phyloP scores from a whole-genome alignment of 1,140 invertebrate genomes.

The Brevipalpus yothersi region DNA sequence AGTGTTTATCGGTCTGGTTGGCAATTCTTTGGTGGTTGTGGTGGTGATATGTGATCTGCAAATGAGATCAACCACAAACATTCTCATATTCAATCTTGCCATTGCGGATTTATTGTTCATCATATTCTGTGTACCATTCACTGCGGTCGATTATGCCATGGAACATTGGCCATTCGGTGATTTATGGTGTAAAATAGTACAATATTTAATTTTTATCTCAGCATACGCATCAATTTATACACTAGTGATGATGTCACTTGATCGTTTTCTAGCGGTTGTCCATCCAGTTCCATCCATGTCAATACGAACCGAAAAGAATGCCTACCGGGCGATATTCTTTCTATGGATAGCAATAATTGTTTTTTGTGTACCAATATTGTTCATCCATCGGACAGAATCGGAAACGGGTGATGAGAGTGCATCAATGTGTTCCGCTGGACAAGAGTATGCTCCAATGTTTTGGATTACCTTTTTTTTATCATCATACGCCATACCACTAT shows the following conservation, averaged over 20 bases:
- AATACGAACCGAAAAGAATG: conserved; percentile 58
- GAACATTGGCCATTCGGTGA: conserved; percentile 73
- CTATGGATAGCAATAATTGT: conserved; percentile 56
- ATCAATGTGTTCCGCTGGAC: too few relatives aligned
- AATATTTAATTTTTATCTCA: conserved; percentile 59
- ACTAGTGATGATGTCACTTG: conserved; percentile 76
- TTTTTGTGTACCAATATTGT: conserved; percentile 7
- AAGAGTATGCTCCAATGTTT: too few relatives aligned
- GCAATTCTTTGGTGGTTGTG: conserved; percentile 51
- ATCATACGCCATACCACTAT: conserved; percentile 58
- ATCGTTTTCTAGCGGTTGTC: conserved; percentile 79
- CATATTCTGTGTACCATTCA: conserved; percentile 82
- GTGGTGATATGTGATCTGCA: conserved; percentile 48
- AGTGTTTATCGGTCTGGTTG: conserved; percentile 56
- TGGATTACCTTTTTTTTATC: conserved; percentile 38
- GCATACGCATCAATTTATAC: conserved; percentile 50
- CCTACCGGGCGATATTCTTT: conserved; percentile 43
- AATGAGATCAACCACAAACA: conserved; percentile 77
- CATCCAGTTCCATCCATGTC: conserved; percentile 76
- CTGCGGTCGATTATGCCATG: conserved; percentile 60
- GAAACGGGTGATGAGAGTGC: too few relatives aligned
- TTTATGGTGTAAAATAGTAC: conserved; percentile 65
- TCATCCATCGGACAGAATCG: conserved; percentile 6
- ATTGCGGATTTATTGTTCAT: conserved; percentile 80
- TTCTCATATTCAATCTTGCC: conserved; percentile 65